A percentile compares a stretch with the other conserved stretches of the same genome.
Conservation (phyloP, 1,140 invertebrate genomes). For the Camponotus vicinus region DNA sequence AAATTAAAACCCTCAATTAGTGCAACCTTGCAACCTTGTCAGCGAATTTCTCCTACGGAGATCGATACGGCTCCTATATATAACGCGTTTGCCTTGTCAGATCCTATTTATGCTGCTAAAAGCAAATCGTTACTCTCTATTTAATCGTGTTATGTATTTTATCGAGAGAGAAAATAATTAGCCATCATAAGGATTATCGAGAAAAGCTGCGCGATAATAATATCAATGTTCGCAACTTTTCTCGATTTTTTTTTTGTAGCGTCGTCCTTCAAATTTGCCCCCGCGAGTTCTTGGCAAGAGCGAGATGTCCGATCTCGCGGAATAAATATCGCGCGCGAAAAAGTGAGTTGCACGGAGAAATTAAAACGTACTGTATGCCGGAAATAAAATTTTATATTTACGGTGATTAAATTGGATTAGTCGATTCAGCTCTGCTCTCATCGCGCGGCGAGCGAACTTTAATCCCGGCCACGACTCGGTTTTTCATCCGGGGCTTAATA, state of each 20-base stretch:
- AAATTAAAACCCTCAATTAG: slow-evolving; percentile 80
- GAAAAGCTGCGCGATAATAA: slow-evolving; percentile 1
- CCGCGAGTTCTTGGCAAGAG: background rate
- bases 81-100: slow-evolving; percentile 60
- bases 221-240: background rate
- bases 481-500: slow-evolving; percentile 25
- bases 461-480: slow-evolving; percentile 28
- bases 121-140: slow-evolving; percentile 58
- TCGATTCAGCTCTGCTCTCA: slow-evolving; percentile 27
- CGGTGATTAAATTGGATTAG: slow-evolving; percentile 48
- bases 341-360: slow-evolving; percentile 5
- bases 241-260: background rate
- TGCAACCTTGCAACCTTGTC: slow-evolving; percentile 79
- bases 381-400: slow-evolving; percentile 55
- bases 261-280: background rate
- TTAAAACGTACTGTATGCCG: slow-evolving; percentile 26
- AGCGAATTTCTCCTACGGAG: slow-evolving; percentile 71
- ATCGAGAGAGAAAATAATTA: slow-evolving; percentile 64
- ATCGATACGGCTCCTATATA: slow-evolving; percentile 70
- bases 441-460: slow-evolving; percentile 36
- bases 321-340: slow-evolving; percentile 32
- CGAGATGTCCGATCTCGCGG: slow-evolving; percentile 1
- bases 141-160: slow-evolving; percentile 67
- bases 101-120: slow-evolving; percentile 56
- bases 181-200: slow-evolving; percentile 29